These are phyloP conservation scores for Pogonomyrmex barbatus DNA, from an alignment of 1,140 invertebrate species.

Conservation along the genomic window DNA sequence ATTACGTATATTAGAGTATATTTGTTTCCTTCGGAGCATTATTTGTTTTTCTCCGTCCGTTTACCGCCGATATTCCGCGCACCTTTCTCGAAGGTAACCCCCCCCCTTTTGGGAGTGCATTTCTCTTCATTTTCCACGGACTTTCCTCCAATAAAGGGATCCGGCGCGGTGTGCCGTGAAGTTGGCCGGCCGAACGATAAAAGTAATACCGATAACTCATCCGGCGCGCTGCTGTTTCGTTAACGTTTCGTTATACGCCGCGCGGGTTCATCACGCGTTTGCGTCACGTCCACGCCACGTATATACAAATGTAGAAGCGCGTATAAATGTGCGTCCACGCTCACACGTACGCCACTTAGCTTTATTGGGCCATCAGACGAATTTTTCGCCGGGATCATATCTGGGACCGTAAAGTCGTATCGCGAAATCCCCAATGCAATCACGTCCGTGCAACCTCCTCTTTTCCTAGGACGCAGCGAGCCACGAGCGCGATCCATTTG, in stretches of 20 bases:
- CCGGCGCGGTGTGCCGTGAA: not conserved
- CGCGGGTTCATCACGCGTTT: conserved; percentile 3
- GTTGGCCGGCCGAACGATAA: conserved; percentile 51
- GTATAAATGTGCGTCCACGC: conserved; percentile 5
- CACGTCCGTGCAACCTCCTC: conserved; percentile 60
- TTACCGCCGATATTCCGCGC: conserved; percentile 4
- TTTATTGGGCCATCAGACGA: conserved; percentile 47
- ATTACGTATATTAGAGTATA: conserved; percentile 5
- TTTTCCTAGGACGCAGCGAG: conserved; percentile 40
- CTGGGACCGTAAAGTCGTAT: conserved; percentile 54
- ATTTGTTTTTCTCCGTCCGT: not conserved
- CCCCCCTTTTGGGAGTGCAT: conserved; percentile 28
- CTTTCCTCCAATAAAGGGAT: conserved; percentile 40
- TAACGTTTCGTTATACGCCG: conserved; percentile 30
- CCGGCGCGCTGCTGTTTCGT: conserved; percentile 39
- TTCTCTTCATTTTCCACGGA: conserved; percentile 42
- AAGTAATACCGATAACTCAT: conserved; percentile 62
- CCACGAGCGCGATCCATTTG: conserved; percentile 81
- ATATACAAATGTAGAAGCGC: not conserved
- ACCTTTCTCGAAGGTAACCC: conserved; percentile 9
- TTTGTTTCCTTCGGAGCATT: not conserved
- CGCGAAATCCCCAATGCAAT: conserved; percentile 70
- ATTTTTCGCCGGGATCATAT: conserved; percentile 60
- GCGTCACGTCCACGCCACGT: not conserved
- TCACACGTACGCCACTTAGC: conserved; percentile 35